phyloP scores from a whole-genome alignment of 2,888 invertebrate genomes.

The Cepaea hortensis region DNA sequence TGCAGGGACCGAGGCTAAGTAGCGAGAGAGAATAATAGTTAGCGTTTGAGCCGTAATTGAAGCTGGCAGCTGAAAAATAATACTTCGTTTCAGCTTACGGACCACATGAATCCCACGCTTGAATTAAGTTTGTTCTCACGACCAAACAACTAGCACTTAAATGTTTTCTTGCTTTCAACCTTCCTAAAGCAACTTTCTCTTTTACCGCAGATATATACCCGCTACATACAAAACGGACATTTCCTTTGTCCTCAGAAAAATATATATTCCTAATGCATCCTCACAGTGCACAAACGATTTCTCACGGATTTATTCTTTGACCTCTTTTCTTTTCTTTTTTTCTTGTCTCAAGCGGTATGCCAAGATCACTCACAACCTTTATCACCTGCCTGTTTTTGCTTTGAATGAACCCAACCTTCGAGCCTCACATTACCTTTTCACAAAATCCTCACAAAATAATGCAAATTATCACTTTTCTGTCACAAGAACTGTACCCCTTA shows the following conservation, averaged over 20 bases:
- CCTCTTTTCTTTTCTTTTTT: neutral
- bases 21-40: neutral
- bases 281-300: neutral
- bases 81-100: neutral
- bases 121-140: conserved; percentile 32
- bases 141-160: neutral
- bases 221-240: neutral
- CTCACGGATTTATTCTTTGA: neutral
- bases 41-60: neutral
- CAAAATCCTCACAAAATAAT: too few species aligned
- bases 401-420: neutral
- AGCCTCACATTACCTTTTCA: neutral
- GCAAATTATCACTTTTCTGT: neutral
- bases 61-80: conserved; percentile 1
- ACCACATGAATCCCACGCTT: neutral
- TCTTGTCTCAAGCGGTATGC: neutral
- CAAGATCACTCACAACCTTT: neutral
- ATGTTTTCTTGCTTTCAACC: neutral
- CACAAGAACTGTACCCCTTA: neutral
- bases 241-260: too few species aligned
- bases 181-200: neutral
- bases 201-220: neutral
- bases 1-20: too few species aligned
- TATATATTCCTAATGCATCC: too few species aligned
- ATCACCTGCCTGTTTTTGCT: conserved; percentile 4